Evolutionary conservation across 2,888 invertebrate species (phyloP).

Genomic region (Pomacea canaliculata): DNA sequence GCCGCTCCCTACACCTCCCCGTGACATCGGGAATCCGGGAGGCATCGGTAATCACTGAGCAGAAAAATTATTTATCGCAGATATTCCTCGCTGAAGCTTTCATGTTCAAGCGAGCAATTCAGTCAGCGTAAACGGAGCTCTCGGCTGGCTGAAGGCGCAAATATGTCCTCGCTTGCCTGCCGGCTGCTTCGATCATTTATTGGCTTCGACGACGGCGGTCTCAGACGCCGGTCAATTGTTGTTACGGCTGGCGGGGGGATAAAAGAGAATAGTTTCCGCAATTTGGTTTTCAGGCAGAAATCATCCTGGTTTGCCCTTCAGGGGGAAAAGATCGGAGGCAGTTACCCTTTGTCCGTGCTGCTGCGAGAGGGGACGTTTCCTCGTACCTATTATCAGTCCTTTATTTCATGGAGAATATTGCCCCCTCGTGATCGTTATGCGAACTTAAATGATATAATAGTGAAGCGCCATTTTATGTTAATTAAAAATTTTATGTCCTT

Average conservation of each 20-base stretch:
- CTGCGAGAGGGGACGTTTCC: no score
- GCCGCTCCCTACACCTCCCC: slow-evolving; percentile 22
- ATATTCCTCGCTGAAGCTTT: slow-evolving; percentile 12
- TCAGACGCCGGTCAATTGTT: not conserved
- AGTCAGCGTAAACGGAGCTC: slow-evolving; percentile 13
- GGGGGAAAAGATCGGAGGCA: no score
- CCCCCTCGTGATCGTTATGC: no score
- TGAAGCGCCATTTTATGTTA: no score
- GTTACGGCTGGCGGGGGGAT: not conserved
- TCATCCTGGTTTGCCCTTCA: no score
- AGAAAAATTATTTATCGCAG: slow-evolving; percentile 27
- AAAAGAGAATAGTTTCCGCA: not conserved
- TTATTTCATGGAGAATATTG: no score
- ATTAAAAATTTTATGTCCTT: no score
- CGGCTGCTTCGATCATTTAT: slow-evolving; percentile 23
- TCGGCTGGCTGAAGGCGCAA: slow-evolving; percentile 22
- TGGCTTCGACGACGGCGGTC: slow-evolving; percentile 7
- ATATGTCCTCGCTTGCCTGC: slow-evolving; percentile 24
- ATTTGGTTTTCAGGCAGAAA: no score
- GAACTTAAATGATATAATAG: no score
- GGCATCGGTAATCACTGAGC: slow-evolving; percentile 24
- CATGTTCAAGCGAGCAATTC: slow-evolving; percentile 15
- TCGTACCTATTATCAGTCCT: no score
- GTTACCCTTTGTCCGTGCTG: no score
- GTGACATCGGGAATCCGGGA: slow-evolving; percentile 23